Conservation (phyloP, 92 coral and sea anemone genomes). For the Paramuricea clavata region DNA sequence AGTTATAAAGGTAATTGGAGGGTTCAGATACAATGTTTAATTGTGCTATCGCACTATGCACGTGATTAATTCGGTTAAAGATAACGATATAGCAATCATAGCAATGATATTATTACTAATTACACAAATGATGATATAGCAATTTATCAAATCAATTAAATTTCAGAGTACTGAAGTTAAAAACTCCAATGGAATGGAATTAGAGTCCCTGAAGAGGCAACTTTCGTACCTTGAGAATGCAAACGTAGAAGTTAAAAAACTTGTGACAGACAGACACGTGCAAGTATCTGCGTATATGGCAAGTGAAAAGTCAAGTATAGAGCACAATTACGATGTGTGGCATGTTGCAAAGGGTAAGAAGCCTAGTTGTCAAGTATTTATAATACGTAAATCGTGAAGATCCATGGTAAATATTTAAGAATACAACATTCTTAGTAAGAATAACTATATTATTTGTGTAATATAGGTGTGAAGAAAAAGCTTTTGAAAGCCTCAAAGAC, state of each 20-base stretch:
- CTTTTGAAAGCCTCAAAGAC: constrained; percentile 44
- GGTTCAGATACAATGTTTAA: neutral
- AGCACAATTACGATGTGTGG: too few species aligned
- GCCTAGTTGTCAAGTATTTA: neutral
- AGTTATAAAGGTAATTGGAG: constrained; percentile 52
- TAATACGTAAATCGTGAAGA: too few species aligned
- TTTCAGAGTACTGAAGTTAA: constrained; percentile 61
- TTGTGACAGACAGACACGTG: constrained; percentile 62
- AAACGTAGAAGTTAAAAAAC: constrained; percentile 36
- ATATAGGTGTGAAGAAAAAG: constrained; percentile 47
- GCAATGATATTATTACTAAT: too few species aligned
- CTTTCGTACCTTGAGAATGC: constrained; percentile 40
- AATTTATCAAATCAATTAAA: neutral
- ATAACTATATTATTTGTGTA: neutral
- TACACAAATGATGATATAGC: too few species aligned
- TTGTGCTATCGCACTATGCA: too few species aligned
- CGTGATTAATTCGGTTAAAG: too few species aligned
- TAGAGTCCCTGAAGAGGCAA: too few species aligned
- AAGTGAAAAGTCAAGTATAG: too few species aligned
- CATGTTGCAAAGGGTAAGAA: constrained; percentile 56
- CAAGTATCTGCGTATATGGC: too few species aligned
- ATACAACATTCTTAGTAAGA: neutral
- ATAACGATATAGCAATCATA: too few species aligned
- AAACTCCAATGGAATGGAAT: constrained; percentile 59
- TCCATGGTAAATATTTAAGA: neutral